These are phyloP conservation scores for Clepsis dumicolana DNA, from an alignment of 2,888 invertebrate species.

Conservation along the genomic window DNA sequence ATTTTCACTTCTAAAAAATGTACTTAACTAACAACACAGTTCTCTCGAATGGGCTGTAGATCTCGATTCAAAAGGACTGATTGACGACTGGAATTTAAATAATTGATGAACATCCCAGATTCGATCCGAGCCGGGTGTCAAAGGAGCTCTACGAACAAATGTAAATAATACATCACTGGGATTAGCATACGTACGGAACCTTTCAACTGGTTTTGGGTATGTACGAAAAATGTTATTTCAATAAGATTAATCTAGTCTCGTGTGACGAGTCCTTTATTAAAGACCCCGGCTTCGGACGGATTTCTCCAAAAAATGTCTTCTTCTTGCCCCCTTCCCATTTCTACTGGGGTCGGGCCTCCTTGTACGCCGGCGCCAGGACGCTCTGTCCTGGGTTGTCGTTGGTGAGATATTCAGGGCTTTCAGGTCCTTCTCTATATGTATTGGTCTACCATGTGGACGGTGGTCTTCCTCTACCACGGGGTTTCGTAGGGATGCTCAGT, in stretches of 20 bases:
- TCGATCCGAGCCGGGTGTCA: constrained; percentile 26
- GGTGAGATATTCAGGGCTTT: no score
- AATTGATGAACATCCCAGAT: constrained; percentile 37
- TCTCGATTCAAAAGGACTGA: constrained; percentile 27
- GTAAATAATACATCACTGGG: constrained; percentile 40
- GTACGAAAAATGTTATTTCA: background rate
- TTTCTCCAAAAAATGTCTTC: no score
- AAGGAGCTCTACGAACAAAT: constrained; percentile 34
- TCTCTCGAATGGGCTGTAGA: constrained; percentile 16
- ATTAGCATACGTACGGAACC: constrained; percentile 32
- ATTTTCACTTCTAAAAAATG: background rate
- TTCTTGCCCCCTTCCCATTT: no score
- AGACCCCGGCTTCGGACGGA: no score
- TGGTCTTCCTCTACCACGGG: no score
- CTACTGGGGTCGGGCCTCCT: no score
- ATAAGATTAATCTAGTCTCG: background rate
- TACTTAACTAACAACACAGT: constrained; percentile 10
- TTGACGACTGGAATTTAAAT: constrained; percentile 40
- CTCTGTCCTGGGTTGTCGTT: no score
- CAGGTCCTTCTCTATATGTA: no score
- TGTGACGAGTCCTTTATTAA: no score
- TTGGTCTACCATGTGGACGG: no score
- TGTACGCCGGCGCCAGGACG: no score
- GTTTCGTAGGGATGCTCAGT: no score
- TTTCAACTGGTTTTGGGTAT: constrained; percentile 32